Conservation (phyloP, 2,113 vertebrate species). For the Sturnira hondurensis region DNA sequence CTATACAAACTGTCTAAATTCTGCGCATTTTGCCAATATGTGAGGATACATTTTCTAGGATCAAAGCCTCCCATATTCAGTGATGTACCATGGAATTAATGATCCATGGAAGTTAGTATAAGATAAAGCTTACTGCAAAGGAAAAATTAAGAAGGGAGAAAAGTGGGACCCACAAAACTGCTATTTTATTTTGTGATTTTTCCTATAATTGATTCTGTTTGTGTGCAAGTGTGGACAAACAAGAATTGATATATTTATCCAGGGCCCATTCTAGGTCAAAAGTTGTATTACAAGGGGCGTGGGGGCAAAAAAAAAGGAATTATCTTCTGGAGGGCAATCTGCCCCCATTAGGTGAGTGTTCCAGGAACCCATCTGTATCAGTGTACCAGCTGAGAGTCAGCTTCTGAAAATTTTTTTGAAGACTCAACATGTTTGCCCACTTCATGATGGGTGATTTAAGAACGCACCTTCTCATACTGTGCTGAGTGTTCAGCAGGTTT, state of each 20-base stretch:
- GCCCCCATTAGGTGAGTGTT: no score
- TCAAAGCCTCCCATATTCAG: not conserved
- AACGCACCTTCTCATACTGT: no score
- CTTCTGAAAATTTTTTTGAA: no score
- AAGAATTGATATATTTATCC: not conserved
- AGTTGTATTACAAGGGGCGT: not conserved
- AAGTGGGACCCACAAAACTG: not conserved
- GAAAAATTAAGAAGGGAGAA: not conserved
- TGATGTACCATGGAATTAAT: not conserved
- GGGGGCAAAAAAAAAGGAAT: no score
- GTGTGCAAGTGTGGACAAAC: not conserved
- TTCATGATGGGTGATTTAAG: no score
- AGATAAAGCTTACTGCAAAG: not conserved
- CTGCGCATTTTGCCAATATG: not conserved
- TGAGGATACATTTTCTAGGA: not conserved
- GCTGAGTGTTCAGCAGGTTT: no score
- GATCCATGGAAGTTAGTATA: not conserved
- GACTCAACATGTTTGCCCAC: no score
- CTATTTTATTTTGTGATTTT: not conserved
- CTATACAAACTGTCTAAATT: not conserved
- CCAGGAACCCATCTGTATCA: no score
- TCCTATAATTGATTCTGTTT: not conserved
- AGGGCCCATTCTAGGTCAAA: not conserved
- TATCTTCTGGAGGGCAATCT: no score
- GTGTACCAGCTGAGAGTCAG: no score